Evolutionary conservation across 2,888 invertebrate genomes (phyloP).

Genomic region (Dugesia japonica): DNA sequence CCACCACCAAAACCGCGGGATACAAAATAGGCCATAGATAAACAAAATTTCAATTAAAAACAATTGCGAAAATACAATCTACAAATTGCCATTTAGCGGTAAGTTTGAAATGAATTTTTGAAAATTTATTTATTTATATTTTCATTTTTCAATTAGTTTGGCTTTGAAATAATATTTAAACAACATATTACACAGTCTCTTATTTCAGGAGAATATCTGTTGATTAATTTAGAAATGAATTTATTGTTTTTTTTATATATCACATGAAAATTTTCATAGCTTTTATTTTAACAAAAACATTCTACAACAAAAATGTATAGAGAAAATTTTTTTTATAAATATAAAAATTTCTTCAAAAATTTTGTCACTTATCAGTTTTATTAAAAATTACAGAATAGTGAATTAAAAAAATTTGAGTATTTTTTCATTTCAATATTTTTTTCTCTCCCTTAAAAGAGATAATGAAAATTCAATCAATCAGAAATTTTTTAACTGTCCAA

Average conservation of each 20-base stretch:
- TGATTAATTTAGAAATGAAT: too few relatives aligned
- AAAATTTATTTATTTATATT: slow-evolving; percentile 4
- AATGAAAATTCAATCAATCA: background rate
- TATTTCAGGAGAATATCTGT: background rate
- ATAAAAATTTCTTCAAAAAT: too few relatives aligned
- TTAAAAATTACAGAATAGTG: too few relatives aligned
- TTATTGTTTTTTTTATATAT: too few relatives aligned
- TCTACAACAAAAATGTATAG: too few relatives aligned
- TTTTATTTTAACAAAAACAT: too few relatives aligned
- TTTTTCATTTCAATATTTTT: background rate
- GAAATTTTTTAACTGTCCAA: background rate
- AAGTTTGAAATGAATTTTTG: background rate
- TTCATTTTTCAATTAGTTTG: background rate
- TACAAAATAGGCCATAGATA: slow-evolving; percentile 13
- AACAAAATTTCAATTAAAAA: slow-evolving; percentile 9
- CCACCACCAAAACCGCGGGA: slow-evolving; percentile 3
- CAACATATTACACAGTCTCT: background rate
- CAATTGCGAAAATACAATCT: slow-evolving; percentile 11
- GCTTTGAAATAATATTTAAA: slow-evolving; percentile 15
- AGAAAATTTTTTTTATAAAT: too few relatives aligned
- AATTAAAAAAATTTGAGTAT: background rate
- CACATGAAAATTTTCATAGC: too few relatives aligned
- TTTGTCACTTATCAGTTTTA: too few relatives aligned
- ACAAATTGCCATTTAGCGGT: slow-evolving; percentile 16
- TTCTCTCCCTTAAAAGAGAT: background rate